These are phyloP conservation scores for Cossypha niveicapilla DNA, from an alignment of 2,797 vertebrate species.

Conservation along the genomic window DNA sequence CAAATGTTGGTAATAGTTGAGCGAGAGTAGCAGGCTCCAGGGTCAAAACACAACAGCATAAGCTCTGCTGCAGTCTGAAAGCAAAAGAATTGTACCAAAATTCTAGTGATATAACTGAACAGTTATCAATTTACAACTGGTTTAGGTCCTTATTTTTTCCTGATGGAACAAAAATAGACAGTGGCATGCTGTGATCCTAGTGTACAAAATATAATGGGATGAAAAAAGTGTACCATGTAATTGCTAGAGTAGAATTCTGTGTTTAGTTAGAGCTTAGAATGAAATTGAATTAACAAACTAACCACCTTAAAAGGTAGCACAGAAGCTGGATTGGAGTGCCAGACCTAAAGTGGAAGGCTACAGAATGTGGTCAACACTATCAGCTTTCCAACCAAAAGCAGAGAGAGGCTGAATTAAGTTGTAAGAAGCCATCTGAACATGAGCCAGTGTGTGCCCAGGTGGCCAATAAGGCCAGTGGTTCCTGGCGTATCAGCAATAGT, in stretches of 20 bases:
- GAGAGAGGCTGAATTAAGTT: not conserved
- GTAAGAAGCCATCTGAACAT: not conserved
- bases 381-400: not conserved
- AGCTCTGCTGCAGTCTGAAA: not conserved
- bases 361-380: not conserved
- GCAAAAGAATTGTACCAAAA: not conserved
- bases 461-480: not conserved
- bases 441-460: not conserved
- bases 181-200: not conserved
- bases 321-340: not conserved
- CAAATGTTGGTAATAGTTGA: not conserved
- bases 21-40: not conserved
- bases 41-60: not conserved
- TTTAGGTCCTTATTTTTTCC: not conserved
- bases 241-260: not conserved
- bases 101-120: not conserved
- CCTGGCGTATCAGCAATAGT: not conserved
- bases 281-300: not conserved
- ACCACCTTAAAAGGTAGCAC: not conserved
- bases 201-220: not conserved
- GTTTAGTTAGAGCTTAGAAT: not conserved
- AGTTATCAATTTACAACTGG: not conserved
- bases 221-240: not conserved
- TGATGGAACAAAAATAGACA: not conserved
- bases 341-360: not conserved